Evolutionary conservation across 1,140 invertebrate species (phyloP).

Genomic region (Drosophila malerkotliana): DNA sequence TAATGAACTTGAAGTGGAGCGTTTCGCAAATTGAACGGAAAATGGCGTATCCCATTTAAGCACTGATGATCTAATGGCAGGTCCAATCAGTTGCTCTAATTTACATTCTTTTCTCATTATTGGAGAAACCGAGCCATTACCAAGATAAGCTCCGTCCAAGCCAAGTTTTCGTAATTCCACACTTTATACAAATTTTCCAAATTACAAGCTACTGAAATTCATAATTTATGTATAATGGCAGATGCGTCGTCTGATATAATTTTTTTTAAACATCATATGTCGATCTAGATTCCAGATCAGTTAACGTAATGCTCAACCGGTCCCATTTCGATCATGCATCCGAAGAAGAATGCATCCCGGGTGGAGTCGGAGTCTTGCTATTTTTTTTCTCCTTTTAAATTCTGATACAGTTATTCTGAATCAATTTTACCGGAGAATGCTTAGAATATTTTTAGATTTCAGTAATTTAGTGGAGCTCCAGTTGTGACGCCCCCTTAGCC

Average conservation of each 20-base stretch:
- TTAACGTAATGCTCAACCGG: constrained; percentile 32
- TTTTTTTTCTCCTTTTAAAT: constrained; percentile 4
- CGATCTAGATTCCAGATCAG: constrained; percentile 17
- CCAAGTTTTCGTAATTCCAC: neutral
- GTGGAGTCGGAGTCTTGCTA: constrained; percentile 3
- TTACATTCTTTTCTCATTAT: constrained; percentile 30
- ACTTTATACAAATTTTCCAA: neutral
- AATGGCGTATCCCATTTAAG: constrained; percentile 11
- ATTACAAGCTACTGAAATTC: neutral
- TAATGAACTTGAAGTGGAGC: constrained; percentile 54
- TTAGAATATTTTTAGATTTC: constrained; percentile 51
- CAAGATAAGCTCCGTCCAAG: neutral
- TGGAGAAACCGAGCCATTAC: constrained; percentile 16
- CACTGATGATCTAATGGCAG: constrained; percentile 40
- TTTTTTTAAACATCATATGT: constrained; percentile 19
- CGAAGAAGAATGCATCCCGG: constrained; percentile 19
- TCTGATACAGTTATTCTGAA: constrained; percentile 46
- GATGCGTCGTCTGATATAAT: constrained; percentile 6
- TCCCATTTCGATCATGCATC: constrained; percentile 25
- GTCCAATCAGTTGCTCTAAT: constrained; percentile 31
- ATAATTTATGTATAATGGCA: neutral
- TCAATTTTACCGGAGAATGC: constrained; percentile 39
- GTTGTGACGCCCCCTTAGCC: constrained; percentile 23
- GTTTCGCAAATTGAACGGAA: constrained; percentile 22
- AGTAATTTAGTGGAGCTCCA: constrained; percentile 41